A percentile compares a stretch with the other conserved stretches of the same genome.
These are phyloP conservation scores for Ariolimax columbianus DNA, from an alignment of 2,888 invertebrate species.

Conservation along the genomic window DNA sequence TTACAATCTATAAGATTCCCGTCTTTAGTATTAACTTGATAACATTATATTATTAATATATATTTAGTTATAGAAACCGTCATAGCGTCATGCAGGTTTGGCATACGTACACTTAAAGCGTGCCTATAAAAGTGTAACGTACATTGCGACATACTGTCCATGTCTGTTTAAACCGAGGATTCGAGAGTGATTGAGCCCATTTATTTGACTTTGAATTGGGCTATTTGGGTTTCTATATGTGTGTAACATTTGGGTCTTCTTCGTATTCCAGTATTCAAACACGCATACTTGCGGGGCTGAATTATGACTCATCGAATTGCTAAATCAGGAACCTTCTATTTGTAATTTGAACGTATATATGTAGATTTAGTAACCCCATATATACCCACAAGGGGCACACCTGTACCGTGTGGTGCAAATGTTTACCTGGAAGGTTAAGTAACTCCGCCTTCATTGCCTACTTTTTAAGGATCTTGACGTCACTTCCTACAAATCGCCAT, in stretches of 20 bases:
- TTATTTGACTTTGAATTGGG: background rate
- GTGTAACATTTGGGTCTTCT: background rate
- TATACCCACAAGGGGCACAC: background rate
- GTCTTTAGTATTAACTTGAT: no score
- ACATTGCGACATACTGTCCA: background rate
- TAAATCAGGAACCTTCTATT: background rate
- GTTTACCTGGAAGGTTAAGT: constrained; percentile 4
- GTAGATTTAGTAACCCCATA: background rate
- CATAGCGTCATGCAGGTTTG: no score
- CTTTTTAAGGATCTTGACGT: no score
- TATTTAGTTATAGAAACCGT: no score
- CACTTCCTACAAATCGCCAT: constrained; percentile 31
- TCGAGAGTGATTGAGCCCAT: background rate
- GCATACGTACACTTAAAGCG: no score
- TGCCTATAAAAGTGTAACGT: no score
- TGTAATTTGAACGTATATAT: background rate
- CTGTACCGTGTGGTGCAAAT: background rate
- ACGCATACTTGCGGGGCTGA: background rate
- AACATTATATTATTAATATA: no score
- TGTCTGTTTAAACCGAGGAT: background rate
- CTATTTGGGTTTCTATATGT: background rate
- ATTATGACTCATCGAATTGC: background rate
- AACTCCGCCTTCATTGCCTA: background rate
- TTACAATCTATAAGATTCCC: no score
- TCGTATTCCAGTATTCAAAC: background rate